phyloP scores from a whole-genome alignment of 2,888 invertebrate species.

The Dexiosoma caninum region DNA sequence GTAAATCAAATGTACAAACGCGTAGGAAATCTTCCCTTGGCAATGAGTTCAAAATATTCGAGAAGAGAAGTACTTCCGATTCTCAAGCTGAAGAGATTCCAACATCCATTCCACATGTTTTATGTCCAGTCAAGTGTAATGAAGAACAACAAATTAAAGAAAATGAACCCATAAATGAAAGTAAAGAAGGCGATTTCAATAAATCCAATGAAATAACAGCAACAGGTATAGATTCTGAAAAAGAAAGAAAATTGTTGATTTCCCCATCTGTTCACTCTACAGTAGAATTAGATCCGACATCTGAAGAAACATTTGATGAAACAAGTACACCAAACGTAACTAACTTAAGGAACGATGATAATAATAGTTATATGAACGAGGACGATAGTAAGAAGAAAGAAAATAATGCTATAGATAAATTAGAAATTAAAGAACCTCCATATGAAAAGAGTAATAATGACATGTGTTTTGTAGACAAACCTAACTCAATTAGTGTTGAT shows the following conservation, averaged over 20 bases:
- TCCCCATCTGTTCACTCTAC: neutral
- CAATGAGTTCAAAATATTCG: slow-evolving; percentile 70
- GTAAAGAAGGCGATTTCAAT: slow-evolving; percentile 5
- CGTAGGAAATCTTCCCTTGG: slow-evolving; percentile 68
- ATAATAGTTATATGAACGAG: neutral
- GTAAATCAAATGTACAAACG: slow-evolving; percentile 50
- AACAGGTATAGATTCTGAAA: neutral
- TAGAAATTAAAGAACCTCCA: neutral
- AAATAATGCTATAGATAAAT: neutral
- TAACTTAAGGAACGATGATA: neutral
- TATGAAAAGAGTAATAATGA: neutral
- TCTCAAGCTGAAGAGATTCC: slow-evolving; percentile 16
- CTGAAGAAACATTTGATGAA: neutral
- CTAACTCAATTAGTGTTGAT: slow-evolving; percentile 2
- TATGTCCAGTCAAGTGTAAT: slow-evolving; percentile 33
- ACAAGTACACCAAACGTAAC: neutral
- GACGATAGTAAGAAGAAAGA: neutral
- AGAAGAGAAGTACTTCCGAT: slow-evolving; percentile 60
- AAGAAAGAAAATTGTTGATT: neutral
- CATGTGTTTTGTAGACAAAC: neutral
- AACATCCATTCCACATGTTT: slow-evolving; percentile 58
- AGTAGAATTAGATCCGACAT: neutral
- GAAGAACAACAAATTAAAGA: slow-evolving; percentile 1
- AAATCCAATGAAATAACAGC: neutral
- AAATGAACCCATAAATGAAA: slow-evolving; percentile 24